phyloP scores from a whole-genome alignment of 2,113 vertebrate species.

The Crocuta crocuta region DNA sequence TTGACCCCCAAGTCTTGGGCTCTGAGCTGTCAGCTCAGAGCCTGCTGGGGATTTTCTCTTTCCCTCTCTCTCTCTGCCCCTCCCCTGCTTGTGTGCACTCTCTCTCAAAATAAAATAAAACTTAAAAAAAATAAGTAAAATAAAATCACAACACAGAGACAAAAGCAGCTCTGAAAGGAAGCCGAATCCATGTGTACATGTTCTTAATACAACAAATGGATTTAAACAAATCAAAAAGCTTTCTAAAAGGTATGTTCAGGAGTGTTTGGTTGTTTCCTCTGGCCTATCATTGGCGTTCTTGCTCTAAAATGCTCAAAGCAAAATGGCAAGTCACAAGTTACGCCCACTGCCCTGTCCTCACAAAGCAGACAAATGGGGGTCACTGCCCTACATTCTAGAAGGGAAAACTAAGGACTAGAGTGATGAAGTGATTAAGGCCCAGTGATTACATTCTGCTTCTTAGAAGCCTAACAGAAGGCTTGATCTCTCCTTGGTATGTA shows the following conservation, averaged over 20 bases:
- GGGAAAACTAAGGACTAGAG: neutral
- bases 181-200: neutral
- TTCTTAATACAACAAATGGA: constrained; percentile 5
- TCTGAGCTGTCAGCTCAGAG: too few relatives aligned
- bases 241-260: neutral
- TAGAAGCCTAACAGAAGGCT: neutral
- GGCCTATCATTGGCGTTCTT: neutral
- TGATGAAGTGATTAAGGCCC: neutral
- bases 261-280: neutral
- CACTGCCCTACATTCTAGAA: neutral
- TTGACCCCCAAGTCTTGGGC: too few relatives aligned
- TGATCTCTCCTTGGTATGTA: neutral
- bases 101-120: too few relatives aligned
- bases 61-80: too few relatives aligned
- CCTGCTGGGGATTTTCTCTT: too few relatives aligned
- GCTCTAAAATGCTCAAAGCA: neutral
- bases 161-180: neutral
- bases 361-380: neutral
- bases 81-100: too few relatives aligned
- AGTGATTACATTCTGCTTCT: neutral
- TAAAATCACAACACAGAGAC: neutral
- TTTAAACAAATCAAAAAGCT: neutral
- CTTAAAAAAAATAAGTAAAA: too few relatives aligned
- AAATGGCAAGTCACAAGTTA: neutral
- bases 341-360: neutral